phyloP scores from a whole-genome alignment of 2,888 invertebrate genomes.

The Phyto melanocephala region DNA sequence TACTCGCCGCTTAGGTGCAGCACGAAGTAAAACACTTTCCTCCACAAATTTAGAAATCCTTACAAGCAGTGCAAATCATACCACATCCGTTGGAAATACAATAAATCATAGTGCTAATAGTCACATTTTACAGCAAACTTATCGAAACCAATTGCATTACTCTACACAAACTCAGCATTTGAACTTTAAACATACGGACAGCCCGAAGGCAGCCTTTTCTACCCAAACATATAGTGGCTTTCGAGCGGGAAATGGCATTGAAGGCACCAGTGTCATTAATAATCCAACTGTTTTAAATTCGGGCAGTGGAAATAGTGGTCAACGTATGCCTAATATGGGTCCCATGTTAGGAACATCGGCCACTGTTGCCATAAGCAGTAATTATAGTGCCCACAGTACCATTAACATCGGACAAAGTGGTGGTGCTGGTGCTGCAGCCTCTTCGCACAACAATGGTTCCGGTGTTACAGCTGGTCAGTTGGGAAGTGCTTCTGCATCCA shows the following conservation, averaged over 20 bases:
- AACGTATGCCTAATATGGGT: slow-evolving; percentile 68
- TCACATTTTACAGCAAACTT: slow-evolving; percentile 55
- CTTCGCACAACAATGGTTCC: slow-evolving; percentile 46
- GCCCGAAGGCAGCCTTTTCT: slow-evolving; percentile 64
- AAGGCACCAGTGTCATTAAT: slow-evolving; percentile 71
- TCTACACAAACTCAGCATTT: slow-evolving; percentile 66
- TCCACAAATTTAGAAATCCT: slow-evolving; percentile 52
- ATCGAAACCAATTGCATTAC: slow-evolving; percentile 66
- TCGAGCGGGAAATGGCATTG: slow-evolving; percentile 57
- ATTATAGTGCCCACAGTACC: slow-evolving; percentile 40
- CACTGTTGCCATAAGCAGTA: slow-evolving; percentile 57
- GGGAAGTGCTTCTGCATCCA: slow-evolving; percentile 44
- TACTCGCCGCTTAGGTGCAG: slow-evolving; percentile 75
- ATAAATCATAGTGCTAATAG: slow-evolving; percentile 54
- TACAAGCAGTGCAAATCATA: slow-evolving; percentile 13
- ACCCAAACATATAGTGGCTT: slow-evolving; percentile 14
- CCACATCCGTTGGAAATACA: slow-evolving; percentile 8
- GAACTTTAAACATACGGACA: slow-evolving; percentile 71
- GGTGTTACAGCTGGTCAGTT: slow-evolving; percentile 54
- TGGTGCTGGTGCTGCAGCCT: slow-evolving; percentile 51
- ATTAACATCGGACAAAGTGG: slow-evolving; percentile 47
- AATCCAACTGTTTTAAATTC: slow-evolving; percentile 73
- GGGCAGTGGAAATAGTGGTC: slow-evolving; percentile 68
- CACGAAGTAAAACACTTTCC: slow-evolving; percentile 66
- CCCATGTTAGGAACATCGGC: slow-evolving; percentile 71